Evolutionary conservation across 2,888 invertebrate species (phyloP), one percentile per base, ranked within the genome.

Genomic region (Megamerina dolium): DNA sequence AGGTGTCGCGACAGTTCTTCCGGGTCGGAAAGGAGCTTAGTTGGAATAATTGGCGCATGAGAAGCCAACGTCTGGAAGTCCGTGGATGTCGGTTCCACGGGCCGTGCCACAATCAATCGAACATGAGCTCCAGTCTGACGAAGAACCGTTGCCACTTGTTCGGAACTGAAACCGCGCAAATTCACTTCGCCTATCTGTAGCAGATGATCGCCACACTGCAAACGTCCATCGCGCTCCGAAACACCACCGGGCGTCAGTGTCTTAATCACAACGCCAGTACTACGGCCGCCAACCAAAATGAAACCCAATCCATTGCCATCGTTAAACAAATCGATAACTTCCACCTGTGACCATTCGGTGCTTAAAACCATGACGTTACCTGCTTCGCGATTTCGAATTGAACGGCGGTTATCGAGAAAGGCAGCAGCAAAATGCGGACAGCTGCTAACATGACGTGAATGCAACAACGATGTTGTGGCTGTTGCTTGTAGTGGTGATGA

Each of bases 301-400:
- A 99, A 99, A 52, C 99, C 99, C 60, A 97, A 81, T 41, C 96
- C 95, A 63, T 92, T 89, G 58, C 95, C 96, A 79, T 97, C 96
- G 74, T 97, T 97, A 59, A 87, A 81, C 62, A 99, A 81, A 75
- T 97, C 96, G 73, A 99, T 93, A 64, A 95, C 91, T 83, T 99
- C 97, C 73, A 99, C 93, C 80, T 97, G 96, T 61, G 94, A 94
- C 95, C 95, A 97, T 80, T 97, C 97, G 73, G 96, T 96, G 75
- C 91, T 95, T 76, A 97, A 81, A 82, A 82, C 82, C 82, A 82
- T 82, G 45, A 17, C 12, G 34, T 12, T 12, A 17, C 27, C 12
- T n/a, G 10, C 13, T n/a, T 27, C 27, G 27, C 10, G 10, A 27
- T n/a, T 27, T 27, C 12, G 10, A 4, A 13, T 27, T 10, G 27